Conservation (phyloP, 2,888 invertebrate species). For the Dynastes hyllus region DNA sequence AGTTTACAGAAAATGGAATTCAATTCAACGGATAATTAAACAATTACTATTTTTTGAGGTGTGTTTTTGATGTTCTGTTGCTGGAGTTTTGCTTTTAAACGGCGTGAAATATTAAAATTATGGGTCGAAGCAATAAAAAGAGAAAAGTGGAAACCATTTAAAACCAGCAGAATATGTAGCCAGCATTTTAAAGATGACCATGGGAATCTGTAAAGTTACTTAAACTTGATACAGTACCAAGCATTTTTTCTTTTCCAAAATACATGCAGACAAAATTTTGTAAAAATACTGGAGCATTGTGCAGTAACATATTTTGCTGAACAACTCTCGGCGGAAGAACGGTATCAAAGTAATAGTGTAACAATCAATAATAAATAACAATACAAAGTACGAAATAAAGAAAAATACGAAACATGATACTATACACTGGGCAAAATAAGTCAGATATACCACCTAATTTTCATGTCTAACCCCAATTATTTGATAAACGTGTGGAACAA, state of each 20-base stretch:
- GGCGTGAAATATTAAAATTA: background rate
- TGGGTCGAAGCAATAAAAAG: constrained; percentile 9
- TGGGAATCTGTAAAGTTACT: constrained; percentile 9
- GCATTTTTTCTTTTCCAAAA: background rate
- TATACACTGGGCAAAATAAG: too few species aligned
- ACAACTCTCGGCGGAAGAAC: too few species aligned
- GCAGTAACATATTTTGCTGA: too few species aligned
- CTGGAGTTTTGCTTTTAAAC: background rate
- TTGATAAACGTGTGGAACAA: too few species aligned
- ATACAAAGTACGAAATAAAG: too few species aligned
- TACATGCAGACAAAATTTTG: too few species aligned
- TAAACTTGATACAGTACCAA: constrained; percentile 23
- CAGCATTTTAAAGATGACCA: constrained; percentile 22
- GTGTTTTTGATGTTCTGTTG: background rate
- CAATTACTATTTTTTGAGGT: background rate
- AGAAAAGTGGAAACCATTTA: constrained; percentile 19
- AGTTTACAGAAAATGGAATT: background rate
- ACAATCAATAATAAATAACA: too few species aligned
- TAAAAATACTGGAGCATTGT: too few species aligned
- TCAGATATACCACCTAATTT: too few species aligned
- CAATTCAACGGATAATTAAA: background rate
- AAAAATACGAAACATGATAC: too few species aligned
- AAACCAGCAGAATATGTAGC: constrained; percentile 24
- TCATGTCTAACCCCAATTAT: too few species aligned
- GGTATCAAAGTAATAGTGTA: too few species aligned